Evolutionary conservation across 2,797 vertebrate genomes (phyloP).

Genomic region (Merluccius polli): DNA sequence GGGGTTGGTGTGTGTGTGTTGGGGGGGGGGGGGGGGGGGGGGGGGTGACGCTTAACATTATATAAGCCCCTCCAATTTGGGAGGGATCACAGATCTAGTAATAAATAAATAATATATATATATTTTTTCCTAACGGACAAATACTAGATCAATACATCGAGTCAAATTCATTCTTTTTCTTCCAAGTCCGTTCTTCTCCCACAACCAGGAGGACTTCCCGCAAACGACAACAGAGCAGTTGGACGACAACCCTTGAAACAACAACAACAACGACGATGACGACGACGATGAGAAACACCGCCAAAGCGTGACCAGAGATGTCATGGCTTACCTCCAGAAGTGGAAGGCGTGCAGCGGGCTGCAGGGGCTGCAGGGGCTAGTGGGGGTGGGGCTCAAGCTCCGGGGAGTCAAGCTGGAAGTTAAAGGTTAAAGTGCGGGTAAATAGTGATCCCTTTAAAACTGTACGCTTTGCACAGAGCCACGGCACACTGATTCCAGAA

Average conservation of each 20-base stretch:
- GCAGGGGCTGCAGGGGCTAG: slow-evolving; percentile 98
- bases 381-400: slow-evolving; percentile 99
- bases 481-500: not conserved
- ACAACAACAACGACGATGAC: not conserved
- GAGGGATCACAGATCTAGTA: slow-evolving; percentile 1
- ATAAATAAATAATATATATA: not conserved
- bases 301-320: slow-evolving; percentile 57
- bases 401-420: slow-evolving; percentile 99
- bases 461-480: slow-evolving; percentile 37
- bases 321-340: slow-evolving; percentile 98
- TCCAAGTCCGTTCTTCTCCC: not conserved
- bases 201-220: not conserved
- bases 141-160: not conserved
- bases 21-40: slow-evolving; percentile 28
- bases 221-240: not conserved
- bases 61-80: slow-evolving; percentile 57
- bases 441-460: slow-evolving; percentile 58
- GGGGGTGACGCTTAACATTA: slow-evolving; percentile 50
- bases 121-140: not conserved
- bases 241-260: not conserved
- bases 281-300: slow-evolving; percentile 26
- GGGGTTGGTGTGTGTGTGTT: not conserved
- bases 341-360: slow-evolving; percentile 98
- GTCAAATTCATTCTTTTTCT: not conserved
- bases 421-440: slow-evolving; percentile 75